A percentile compares a stretch with the other conserved stretches of the same genome.
These are phyloP conservation scores for Otolemur crassicaudatus DNA, from an alignment of 2,797 vertebrate genomes.

Conservation along the genomic window DNA sequence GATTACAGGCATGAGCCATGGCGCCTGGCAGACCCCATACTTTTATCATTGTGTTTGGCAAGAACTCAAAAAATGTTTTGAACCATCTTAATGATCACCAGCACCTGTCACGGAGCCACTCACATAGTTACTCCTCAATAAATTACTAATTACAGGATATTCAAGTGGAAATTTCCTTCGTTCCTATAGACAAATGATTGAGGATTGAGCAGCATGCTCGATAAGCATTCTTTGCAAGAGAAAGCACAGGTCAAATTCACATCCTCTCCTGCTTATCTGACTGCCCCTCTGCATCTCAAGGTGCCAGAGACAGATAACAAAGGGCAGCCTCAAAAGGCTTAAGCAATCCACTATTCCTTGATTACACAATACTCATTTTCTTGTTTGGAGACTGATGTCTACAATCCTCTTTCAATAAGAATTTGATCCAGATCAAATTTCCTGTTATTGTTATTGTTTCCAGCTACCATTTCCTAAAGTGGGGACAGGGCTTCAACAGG, in stretches of 20 bases:
- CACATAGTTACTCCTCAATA: neutral
- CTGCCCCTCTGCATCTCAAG: neutral
- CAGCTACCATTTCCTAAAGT: neutral
- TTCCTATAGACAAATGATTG: neutral
- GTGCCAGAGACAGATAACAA: neutral
- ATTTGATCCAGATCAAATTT: constrained; percentile 14
- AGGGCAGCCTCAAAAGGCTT: neutral
- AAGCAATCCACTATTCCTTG: neutral
- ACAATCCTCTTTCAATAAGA: neutral
- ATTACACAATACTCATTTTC: neutral
- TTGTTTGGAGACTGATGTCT: neutral
- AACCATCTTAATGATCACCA: neutral
- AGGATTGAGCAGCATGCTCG: neutral
- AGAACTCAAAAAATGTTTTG: neutral
- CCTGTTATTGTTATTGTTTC: too few relatives aligned
- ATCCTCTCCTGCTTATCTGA: neutral
- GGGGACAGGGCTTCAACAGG: neutral
- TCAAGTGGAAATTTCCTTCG: neutral
- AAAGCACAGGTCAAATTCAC: neutral
- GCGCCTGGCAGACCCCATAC: neutral
- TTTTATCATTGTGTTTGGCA: neutral
- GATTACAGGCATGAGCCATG: too few relatives aligned
- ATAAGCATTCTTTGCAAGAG: neutral
- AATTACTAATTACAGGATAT: neutral
- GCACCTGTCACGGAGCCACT: neutral